Evolutionary conservation across 2,797 vertebrate species (phyloP).

Genomic region (Liasis olivaceus): DNA sequence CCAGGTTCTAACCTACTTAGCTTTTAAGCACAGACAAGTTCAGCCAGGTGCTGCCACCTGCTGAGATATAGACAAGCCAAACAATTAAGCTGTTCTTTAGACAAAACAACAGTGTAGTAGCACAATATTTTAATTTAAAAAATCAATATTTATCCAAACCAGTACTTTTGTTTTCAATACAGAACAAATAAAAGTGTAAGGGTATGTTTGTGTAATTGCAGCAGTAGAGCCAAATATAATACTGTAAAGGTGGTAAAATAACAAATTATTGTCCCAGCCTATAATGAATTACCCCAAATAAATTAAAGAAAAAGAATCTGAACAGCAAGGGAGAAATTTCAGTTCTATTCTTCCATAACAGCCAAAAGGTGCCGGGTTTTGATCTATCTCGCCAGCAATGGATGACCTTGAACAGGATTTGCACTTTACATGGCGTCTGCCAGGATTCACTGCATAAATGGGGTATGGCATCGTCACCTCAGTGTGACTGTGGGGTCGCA

Average conservation of each 20-base stretch:
- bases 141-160: not conserved
- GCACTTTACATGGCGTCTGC: no score
- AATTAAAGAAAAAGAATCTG: not conserved
- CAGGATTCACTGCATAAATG: no score
- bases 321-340: not conserved
- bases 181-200: not conserved
- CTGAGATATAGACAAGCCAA: not conserved
- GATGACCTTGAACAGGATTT: no score
- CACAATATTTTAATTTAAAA: not conserved
- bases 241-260: not conserved
- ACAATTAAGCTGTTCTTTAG: not conserved
- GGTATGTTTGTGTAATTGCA: not conserved
- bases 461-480: no score
- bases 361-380: no score
- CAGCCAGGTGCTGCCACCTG: not conserved
- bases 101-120: not conserved
- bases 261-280: not conserved
- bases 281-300: not conserved
- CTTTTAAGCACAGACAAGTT: not conserved
- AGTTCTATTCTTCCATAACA: not conserved
- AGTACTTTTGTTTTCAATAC: not conserved
- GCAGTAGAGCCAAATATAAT: not conserved
- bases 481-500: no score
- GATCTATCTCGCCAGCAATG: no score
- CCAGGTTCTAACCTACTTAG: not conserved